Evolutionary conservation across 2,113 vertebrate genomes (phyloP).

Genomic region (Meriones unguiculatus): DNA sequence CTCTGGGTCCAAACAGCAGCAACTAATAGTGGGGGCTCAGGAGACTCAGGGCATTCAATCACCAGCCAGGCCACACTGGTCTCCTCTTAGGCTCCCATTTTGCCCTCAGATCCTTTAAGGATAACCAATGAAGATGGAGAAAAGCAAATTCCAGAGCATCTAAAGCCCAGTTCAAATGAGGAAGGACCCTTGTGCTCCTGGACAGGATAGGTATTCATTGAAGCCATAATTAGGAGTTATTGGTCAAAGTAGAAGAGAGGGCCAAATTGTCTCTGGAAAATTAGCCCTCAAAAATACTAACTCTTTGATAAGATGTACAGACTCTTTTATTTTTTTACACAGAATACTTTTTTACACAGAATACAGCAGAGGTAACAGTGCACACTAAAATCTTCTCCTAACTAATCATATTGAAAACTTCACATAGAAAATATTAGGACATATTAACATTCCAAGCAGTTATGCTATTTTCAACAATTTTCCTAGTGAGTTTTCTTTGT

Average conservation of each 20-base stretch:
- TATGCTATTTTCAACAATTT: conserved; percentile 16
- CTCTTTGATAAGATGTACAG: not conserved
- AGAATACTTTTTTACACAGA: not conserved
- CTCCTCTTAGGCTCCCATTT: not conserved
- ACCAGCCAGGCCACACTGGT: not conserved
- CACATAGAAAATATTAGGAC: conserved; percentile 8
- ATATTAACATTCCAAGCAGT: not conserved
- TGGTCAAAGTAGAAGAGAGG: not conserved
- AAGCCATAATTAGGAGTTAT: not conserved
- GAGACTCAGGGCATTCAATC: not conserved
- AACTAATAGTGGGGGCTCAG: not conserved
- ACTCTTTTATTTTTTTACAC: not conserved
- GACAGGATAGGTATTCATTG: not conserved
- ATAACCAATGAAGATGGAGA: not conserved
- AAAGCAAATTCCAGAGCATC: not conserved
- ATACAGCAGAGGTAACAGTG: not conserved
- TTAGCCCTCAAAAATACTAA: not conserved
- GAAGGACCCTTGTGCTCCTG: not conserved
- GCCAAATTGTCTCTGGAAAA: not conserved
- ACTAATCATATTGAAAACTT: conserved; percentile 7
- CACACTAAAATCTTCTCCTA: conserved; percentile 34
- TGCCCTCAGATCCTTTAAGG: not conserved
- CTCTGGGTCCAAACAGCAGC: conserved; percentile 34
- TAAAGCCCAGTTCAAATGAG: not conserved
- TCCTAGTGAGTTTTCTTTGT: not conserved